A percentile compares a stretch with the other conserved stretches of the same genome.
Evolutionary conservation across 2,113 vertebrate species (phyloP).

Genomic region (Furnarius figulus): DNA sequence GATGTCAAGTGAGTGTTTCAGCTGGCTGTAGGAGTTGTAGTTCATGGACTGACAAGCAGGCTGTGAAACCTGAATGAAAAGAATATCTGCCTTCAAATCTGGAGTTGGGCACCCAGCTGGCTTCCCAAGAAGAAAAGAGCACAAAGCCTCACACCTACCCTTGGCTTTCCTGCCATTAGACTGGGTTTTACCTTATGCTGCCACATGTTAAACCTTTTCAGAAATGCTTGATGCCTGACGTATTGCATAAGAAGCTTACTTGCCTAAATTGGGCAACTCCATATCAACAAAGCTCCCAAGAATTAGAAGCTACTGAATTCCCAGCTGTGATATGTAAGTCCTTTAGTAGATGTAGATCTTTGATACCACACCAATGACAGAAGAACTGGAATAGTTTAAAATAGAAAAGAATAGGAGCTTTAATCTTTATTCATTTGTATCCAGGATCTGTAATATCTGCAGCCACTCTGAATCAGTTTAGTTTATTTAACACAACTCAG

Average conservation of each 20-base stretch:
- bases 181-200: background rate
- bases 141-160: background rate
- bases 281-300: background rate
- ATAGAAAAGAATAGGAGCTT: background rate
- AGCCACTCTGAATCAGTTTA: background rate
- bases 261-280: background rate
- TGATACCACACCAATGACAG: background rate
- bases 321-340: background rate
- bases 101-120: background rate
- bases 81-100: background rate
- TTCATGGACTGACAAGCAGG: background rate
- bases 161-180: background rate
- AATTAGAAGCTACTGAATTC: conserved; percentile 16
- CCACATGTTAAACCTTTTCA: background rate
- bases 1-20: background rate
- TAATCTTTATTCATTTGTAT: background rate
- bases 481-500: background rate
- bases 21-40: background rate
- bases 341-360: background rate
- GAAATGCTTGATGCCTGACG: background rate
- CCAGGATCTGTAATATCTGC: background rate
- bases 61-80: background rate
- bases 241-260: background rate
- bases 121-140: background rate
- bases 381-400: background rate